Conservation (phyloP, 2,113 vertebrate species). For the Oryzias celebensis region DNA sequence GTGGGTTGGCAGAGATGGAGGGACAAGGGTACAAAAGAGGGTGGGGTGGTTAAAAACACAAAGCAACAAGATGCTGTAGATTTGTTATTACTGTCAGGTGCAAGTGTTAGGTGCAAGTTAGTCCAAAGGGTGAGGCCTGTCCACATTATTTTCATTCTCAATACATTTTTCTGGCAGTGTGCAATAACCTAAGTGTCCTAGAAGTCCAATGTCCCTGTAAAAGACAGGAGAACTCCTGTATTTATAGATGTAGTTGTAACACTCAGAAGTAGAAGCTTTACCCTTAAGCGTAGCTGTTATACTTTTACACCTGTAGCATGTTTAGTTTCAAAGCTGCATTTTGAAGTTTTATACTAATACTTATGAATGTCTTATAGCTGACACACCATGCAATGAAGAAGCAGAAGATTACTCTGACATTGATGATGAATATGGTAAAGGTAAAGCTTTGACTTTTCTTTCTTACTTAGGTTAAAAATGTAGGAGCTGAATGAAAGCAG, state of each 20-base stretch:
- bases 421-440: constrained; percentile 37
- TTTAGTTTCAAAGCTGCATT: not conserved
- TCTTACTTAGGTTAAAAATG: constrained; percentile 10
- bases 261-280: not conserved
- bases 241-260: not conserved
- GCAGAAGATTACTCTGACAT: constrained; percentile 24
- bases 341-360: constrained; percentile 19
- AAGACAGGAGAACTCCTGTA: not conserved
- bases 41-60: no score
- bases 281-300: not conserved
- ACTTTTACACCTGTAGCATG: constrained; percentile 3
- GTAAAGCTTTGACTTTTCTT: constrained; percentile 29
- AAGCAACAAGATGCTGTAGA: no score
- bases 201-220: not conserved
- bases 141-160: not conserved
- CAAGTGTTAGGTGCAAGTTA: no score
- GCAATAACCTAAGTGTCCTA: constrained; percentile 3
- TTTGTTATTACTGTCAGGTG: no score
- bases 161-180: not conserved
- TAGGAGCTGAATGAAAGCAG: constrained; percentile 23
- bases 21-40: no score
- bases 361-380: constrained; percentile 41
- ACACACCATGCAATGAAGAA: constrained; percentile 25
- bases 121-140: no score
- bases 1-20: no score